Percentiles rank a stretch among this genome's conserved stretches.
These are phyloP conservation scores for Celastrina argiolus DNA, from an alignment of 2,888 invertebrate genomes.

Conservation along the genomic window DNA sequence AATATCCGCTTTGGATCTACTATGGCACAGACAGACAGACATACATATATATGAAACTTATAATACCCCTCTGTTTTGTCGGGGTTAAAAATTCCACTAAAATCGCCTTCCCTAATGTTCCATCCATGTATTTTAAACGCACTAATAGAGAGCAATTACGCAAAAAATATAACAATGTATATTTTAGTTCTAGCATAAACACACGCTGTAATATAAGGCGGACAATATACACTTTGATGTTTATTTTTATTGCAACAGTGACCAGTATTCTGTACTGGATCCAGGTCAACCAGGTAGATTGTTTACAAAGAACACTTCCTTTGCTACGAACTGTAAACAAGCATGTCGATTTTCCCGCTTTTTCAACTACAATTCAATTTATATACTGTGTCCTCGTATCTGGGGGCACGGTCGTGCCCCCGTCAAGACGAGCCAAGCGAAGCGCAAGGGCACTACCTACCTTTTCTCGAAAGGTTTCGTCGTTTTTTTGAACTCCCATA, in stretches of 20 bases:
- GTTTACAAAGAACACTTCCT: conserved; percentile 13
- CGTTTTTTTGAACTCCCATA: no score
- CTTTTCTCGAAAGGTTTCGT: no score
- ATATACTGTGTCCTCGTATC: not conserved
- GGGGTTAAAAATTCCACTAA: no score
- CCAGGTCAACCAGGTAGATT: conserved; percentile 16
- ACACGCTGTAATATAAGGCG: not conserved
- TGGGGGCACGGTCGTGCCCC: no score
- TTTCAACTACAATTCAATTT: conserved; percentile 8
- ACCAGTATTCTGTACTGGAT: not conserved
- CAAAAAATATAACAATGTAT: not conserved
- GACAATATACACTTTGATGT: not conserved
- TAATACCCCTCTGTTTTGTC: no score
- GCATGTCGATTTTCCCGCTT: not conserved
- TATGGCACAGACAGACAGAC: no score
- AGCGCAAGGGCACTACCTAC: no score
- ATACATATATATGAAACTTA: no score
- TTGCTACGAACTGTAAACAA: conserved; percentile 8
- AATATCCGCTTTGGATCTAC: no score
- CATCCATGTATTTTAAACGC: no score
- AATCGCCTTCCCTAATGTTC: no score
- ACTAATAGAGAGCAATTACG: not conserved
- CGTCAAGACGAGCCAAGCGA: no score
- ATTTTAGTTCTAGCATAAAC: not conserved
- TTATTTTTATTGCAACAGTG: not conserved